Conservation (phyloP, 2,797 vertebrate genomes). For the Holocentrus rufus region DNA sequence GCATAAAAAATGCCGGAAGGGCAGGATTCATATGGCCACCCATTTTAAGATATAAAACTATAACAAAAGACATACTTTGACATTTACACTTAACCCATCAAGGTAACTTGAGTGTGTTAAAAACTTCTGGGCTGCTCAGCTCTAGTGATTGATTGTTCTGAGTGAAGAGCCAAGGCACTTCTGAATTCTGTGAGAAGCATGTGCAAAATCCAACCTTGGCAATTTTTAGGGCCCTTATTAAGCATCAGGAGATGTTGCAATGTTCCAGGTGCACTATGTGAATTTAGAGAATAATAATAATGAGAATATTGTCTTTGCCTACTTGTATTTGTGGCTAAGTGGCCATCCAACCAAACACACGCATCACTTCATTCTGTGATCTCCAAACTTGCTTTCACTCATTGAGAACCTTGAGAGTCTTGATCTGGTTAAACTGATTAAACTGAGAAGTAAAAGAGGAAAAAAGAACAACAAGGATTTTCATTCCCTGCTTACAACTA, state of each 20-base stretch:
- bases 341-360: neutral
- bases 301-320: neutral
- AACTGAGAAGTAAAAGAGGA: slow-evolving; percentile 36
- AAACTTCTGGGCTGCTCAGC: neutral
- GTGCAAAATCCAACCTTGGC: slow-evolving; percentile 2
- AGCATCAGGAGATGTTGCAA: neutral
- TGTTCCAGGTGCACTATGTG: neutral
- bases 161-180: neutral
- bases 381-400: neutral
- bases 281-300: neutral
- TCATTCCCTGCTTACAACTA: slow-evolving; percentile 66
- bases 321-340: neutral
- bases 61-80: too few species aligned
- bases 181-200: neutral
- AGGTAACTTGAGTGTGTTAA: neutral
- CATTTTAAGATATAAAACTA: too few species aligned
- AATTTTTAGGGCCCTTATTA: neutral
- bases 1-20: neutral
- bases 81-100: neutral
- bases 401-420: neutral
- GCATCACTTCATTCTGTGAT: neutral
- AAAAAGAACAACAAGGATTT: slow-evolving; percentile 52
- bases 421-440: slow-evolving; percentile 31
- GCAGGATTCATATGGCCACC: too few species aligned
- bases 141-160: neutral